Base-by-base conservation (phyloP, 2,113 vertebrate species). In the Barnardius zonarius region DNA sequence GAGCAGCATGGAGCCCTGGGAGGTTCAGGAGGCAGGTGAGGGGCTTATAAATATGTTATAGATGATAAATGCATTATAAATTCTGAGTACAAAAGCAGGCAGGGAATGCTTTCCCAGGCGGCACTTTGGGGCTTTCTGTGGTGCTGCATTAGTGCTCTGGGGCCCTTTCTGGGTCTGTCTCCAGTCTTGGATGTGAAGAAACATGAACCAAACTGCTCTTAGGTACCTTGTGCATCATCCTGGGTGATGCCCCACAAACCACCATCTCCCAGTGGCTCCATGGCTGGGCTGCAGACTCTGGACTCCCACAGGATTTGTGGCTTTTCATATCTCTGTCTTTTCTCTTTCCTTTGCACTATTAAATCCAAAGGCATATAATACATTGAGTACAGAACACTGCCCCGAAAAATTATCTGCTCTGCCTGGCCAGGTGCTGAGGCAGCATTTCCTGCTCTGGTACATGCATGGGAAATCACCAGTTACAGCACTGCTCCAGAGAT, bases 211-310 rank as follows among this genome's bases (percentile, higher is more conserved):
- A 11, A 19, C 25, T 23, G 49, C 9, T 0, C 12, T 35, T 51
- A 12, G 30, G 18, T 39, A 75, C 30, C 41, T 28, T 44, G 16
- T 9, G 25, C 23, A 1, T 52, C 44, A 3, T 52, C 74, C 35
- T 54, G 10, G 46, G 37, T 14, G 77, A 24, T 46, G 54, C 30
- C 43, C 55, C 16, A 22, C 67, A 27, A 49, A 44, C 30, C 9
- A 2, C 49, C 0, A 0, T 46, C 54, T 59, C 72, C 33, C n/a
- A 5, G n/a, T 15, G 4, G 15, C 43, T 43, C 28, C 10, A 2
- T 18, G 25, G 8, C 54, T 23, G 72, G 22, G 4, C 86, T 41
- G 52, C 1, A 1, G 39, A n/a, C 67, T 54, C 46, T 5, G 43
- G 10, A 17, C 23, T 11, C 23, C 7, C 11, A 24, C 77, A 10